Evolutionary conservation across 2,888 invertebrate genomes (phyloP).

Genomic region (Drosophila recens): DNA sequence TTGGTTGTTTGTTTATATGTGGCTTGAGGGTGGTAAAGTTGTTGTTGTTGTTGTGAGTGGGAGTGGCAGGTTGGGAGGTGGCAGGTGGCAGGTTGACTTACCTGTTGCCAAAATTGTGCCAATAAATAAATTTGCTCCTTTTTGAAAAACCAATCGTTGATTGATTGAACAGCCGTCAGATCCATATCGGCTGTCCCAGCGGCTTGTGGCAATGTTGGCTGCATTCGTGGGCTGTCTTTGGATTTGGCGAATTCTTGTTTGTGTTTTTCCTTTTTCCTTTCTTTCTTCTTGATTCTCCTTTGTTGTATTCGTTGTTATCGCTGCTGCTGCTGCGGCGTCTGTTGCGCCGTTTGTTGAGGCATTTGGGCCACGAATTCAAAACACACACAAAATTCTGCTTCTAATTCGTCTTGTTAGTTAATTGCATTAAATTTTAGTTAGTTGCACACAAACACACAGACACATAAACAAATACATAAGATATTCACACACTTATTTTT

Average conservation of each 20-base stretch:
- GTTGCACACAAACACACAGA: slow-evolving; percentile 12
- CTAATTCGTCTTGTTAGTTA: background rate
- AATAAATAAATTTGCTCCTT: slow-evolving; percentile 97
- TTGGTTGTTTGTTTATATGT: slow-evolving; percentile 1
- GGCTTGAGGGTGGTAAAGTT: background rate
- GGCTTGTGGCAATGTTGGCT: slow-evolving; percentile 91
- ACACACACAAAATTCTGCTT: background rate
- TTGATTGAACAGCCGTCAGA: slow-evolving; percentile 97
- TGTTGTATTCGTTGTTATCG: slow-evolving; percentile 22
- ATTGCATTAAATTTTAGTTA: slow-evolving; percentile 21
- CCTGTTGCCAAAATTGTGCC: slow-evolving; percentile 99
- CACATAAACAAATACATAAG: slow-evolving; percentile 15
- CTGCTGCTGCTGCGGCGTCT: slow-evolving; percentile 14
- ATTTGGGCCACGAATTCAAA: slow-evolving; percentile 11
- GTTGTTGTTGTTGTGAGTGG: no score
- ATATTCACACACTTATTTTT: slow-evolving; percentile 27
- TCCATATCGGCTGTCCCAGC: slow-evolving; percentile 93
- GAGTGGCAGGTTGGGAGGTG: no score
- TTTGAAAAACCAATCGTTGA: slow-evolving; percentile 97
- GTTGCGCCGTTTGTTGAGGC: slow-evolving; percentile 31
- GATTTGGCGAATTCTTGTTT: slow-evolving; percentile 33
- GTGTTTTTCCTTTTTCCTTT: slow-evolving; percentile 6
- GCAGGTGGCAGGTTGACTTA: slow-evolving; percentile 85
- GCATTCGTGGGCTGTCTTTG: slow-evolving; percentile 87
- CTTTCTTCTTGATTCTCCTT: slow-evolving; percentile 16